These are phyloP conservation scores for Tragelaphus strepsiceros DNA, from an alignment of 2,113 vertebrate genomes.

Conservation along the genomic window DNA sequence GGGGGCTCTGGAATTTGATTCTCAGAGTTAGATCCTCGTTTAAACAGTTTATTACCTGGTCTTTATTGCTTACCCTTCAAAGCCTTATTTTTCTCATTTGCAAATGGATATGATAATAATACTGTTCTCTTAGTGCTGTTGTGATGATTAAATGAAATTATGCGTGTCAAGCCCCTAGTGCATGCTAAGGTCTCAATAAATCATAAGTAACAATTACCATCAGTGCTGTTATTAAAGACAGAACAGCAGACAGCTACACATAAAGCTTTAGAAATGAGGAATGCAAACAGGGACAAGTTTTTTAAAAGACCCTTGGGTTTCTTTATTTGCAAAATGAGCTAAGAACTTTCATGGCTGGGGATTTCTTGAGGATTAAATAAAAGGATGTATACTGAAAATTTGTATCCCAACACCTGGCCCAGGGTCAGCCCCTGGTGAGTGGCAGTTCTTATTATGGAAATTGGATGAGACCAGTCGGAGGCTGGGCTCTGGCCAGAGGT, in stretches of 20 bases:
- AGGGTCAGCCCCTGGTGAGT: background rate
- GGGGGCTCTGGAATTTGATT: background rate
- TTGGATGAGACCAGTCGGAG: background rate
- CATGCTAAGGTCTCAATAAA: background rate
- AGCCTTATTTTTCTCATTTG: background rate
- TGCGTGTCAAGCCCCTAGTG: background rate
- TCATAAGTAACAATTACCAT: background rate
- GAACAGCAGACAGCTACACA: background rate
- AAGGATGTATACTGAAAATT: background rate
- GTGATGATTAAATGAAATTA: background rate
- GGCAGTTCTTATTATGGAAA: background rate
- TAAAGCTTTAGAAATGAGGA: background rate
- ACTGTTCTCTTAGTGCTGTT: background rate
- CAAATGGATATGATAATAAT: background rate
- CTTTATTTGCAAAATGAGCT: background rate
- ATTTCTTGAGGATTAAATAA: background rate
- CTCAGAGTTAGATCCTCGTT: background rate
- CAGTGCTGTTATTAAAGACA: background rate
- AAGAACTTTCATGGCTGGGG: background rate
- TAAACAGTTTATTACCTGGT: background rate
- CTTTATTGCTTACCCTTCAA: background rate
- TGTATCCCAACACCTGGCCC: background rate
- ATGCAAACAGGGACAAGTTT: background rate
- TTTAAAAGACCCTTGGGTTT: background rate
- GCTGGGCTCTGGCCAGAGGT: background rate